Conservation (phyloP, 2,888 invertebrate genomes). For the Tipula lateralis region DNA sequence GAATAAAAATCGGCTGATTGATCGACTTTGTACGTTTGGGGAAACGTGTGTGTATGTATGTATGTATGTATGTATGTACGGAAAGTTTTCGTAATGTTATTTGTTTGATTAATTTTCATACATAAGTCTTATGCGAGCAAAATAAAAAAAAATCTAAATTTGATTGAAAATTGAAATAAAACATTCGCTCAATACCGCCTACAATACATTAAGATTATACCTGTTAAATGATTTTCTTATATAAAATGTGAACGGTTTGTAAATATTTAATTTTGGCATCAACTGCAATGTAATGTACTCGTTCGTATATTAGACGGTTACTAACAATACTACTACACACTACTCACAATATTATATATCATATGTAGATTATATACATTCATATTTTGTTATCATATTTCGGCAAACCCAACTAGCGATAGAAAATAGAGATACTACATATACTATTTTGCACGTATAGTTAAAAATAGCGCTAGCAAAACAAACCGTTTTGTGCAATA, state of each 20-base stretch:
- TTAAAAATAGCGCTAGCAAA: background rate
- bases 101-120: background rate
- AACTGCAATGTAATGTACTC: background rate
- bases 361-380: background rate
- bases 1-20: background rate
- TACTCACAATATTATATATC: background rate
- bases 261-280: background rate
- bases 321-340: background rate
- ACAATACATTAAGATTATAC: background rate
- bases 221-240: background rate
- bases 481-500: background rate
- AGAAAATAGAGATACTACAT: background rate
- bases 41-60: background rate
- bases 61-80: background rate
- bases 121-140: background rate
- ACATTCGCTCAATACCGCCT: background rate
- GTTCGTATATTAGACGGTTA: background rate
- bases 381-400: background rate
- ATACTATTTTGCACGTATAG: background rate
- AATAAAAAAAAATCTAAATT: background rate
- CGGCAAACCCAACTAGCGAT: slow-evolving; percentile 9
- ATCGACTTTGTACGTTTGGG: background rate
- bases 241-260: background rate
- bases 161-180: slow-evolving; percentile 11
- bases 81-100: background rate